These are phyloP conservation scores for Noctua fimbriata DNA, from an alignment of 2,888 invertebrate species.

Conservation along the genomic window DNA sequence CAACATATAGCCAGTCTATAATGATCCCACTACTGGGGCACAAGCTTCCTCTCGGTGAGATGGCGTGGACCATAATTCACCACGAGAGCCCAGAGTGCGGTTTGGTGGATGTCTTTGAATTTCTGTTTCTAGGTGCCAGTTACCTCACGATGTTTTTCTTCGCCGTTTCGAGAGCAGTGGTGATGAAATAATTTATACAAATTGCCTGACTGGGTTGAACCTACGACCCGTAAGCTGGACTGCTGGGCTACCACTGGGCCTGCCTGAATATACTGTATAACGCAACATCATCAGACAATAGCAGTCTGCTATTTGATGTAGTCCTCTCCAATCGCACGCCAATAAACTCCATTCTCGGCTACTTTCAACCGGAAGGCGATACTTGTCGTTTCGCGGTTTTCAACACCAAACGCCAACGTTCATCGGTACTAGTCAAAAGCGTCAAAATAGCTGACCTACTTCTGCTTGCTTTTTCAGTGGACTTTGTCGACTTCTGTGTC, in stretches of 20 bases:
- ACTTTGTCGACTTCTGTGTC: no score
- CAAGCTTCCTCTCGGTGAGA: not conserved
- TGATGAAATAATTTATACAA: not conserved
- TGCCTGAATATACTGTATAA: not conserved
- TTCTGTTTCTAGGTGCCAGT: not conserved
- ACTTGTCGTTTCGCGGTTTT: not conserved
- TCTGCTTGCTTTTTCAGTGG: constrained; percentile 2
- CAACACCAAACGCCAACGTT: not conserved
- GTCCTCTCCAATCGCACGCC: not conserved
- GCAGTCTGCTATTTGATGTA: not conserved
- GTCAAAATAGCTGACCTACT: not conserved
- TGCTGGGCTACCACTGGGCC: not conserved
- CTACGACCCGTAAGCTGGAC: not conserved
- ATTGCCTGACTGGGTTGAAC: not conserved
- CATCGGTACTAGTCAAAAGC: not conserved
- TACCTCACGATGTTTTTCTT: not conserved
- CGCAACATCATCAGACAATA: not conserved
- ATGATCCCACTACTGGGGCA: not conserved
- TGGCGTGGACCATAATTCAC: not conserved
- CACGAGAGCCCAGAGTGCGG: not conserved
- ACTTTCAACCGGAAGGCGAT: not conserved
- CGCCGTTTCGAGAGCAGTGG: not conserved
- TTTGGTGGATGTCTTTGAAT: not conserved
- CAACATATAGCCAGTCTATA: not conserved
- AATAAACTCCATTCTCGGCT: not conserved